Evolutionary conservation across 2,113 vertebrate genomes (phyloP), one percentile per base, ranked within the genome.

Genomic region (Struthio camelus): DNA sequence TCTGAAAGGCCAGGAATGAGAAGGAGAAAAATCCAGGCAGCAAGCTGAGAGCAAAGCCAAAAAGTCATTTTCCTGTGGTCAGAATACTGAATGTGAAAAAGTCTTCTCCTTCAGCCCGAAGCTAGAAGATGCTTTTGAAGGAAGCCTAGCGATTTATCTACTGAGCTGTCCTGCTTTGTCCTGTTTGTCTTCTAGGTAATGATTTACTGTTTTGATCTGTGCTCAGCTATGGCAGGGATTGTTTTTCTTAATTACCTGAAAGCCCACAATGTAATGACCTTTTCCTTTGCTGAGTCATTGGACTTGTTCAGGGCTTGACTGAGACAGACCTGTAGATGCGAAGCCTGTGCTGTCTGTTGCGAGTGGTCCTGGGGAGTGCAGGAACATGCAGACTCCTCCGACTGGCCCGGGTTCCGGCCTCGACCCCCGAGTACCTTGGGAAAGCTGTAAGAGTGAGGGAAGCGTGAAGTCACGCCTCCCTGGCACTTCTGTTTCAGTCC

Each of bases 1-100:
- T 97, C 90, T 19, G 94, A 89, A 3, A 95, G 79, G 72, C 81
- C 53, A 11, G 93, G n/a, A 27, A 71, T 11, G 23, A 94, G 18
- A 36, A 96, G 11, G 38, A 87, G 36, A 50, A 70, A 78, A 42
- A 85, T 78, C 22, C 80, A 91, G 46, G 75, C 27, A 40, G 48
- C 22, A 44, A 54, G 24, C n/a, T 18, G 76, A 30, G 5, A 78
- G 83, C 25, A 58, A 42, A 93, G 42, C 22, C 3, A 4, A 34
- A 10, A 16, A 61, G 36, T 22, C 88, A 89, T 95, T 14, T 72
- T 89, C 16, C 51, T 20, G 34, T 38, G 2, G 11, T 30, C 15
- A 25, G 38, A 50, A 3, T 6, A 44, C 0, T 2, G 72, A 24
- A 30, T 32, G 34, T 14, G 23, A 23, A 11, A 62, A 7, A 48